Percentiles rank a stretch among this genome's conserved stretches.
These are phyloP conservation scores for Strigamia crassipes DNA, from an alignment of 2,888 invertebrate species.

Conservation along the genomic window DNA sequence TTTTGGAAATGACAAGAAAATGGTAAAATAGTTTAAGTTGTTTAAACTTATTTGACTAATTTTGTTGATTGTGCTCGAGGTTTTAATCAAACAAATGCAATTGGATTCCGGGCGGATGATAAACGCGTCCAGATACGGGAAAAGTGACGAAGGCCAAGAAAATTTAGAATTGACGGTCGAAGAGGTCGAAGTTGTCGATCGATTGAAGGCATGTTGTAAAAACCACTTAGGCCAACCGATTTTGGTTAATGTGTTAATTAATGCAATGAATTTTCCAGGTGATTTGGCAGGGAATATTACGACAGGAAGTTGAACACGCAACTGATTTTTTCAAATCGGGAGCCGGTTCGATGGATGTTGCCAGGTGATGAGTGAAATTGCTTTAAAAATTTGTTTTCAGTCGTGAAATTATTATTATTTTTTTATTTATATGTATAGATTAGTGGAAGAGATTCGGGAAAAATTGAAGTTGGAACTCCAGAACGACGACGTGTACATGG, in stretches of 20 bases:
- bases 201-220: slow-evolving; percentile 56
- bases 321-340: slow-evolving; percentile 94
- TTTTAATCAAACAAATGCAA: slow-evolving; percentile 77
- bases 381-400: too few relatives aligned
- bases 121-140: slow-evolving; percentile 74
- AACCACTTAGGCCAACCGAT: too few relatives aligned
- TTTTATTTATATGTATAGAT: too few relatives aligned
- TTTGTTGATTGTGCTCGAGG: slow-evolving; percentile 59
- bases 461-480: slow-evolving; percentile 74
- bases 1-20: slow-evolving; percentile 77
- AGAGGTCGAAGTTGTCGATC: slow-evolving; percentile 72
- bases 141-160: slow-evolving; percentile 65
- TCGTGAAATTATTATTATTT: too few relatives aligned
- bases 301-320: slow-evolving; percentile 72
- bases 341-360: slow-evolving; percentile 98
- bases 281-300: slow-evolving; percentile 86
- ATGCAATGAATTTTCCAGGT: too few relatives aligned
- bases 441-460: slow-evolving; percentile 91
- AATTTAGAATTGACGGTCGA: slow-evolving; percentile 71
- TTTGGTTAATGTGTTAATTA: too few relatives aligned
- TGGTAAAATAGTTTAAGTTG: slow-evolving; percentile 61
- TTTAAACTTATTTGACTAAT: too few relatives aligned
- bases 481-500: slow-evolving; percentile 92
- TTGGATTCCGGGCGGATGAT: slow-evolving; percentile 78
- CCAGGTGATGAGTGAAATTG: slow-evolving; percentile 62